Evolutionary conservation across 53 echinoderm and acorn worm species (phyloP), one percentile per base, ranked within the genome.

Genomic region (Actinopyga echinites): DNA sequence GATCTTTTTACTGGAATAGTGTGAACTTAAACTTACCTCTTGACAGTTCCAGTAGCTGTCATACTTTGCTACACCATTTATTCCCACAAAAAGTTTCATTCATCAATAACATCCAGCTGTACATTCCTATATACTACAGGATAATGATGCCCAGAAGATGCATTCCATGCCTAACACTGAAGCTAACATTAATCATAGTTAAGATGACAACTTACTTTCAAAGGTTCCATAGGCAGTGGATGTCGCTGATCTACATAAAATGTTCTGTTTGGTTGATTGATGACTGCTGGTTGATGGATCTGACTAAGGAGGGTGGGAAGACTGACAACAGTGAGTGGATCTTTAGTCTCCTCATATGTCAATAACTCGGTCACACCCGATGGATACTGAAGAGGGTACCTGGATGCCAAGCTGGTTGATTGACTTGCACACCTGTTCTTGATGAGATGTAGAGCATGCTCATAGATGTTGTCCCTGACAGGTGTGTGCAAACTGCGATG

Each of bases 371-470:
- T 29, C 26, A 75, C 75, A 8, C 30, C 75, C 5, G 53, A 52
- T 1, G 56, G 75, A 26, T 54, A 26, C 56, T 30, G 53, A 13
- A 52, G 32, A 19, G 56, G 75, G 56, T 26, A 30, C 17, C 56
- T 49, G 26, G 75, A 75, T 54, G 75, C 45, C 20, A 54, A 26
- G 26, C 52, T 55, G 30, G 45, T 75, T 1, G 54, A 57, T 5
- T 59, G 30, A 53, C 93, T 91, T 8, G 43, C 74, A 75, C 97
- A 94, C 33, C 97, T 90, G 56, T 90, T 92, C 12, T 92, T 85
- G 69, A 97, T 97, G 56, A 97, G 84, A 53, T 87, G 82, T 22
- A 97, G 69, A 34, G 97, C 97, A 55, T 93, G 93, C 32, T 94
- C 79, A 55, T 97, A 97, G 85, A 92, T 90, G 57, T 88, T 82